phyloP scores from a whole-genome alignment of 2,797 vertebrate genomes.

The Leuciscus waleckii region DNA sequence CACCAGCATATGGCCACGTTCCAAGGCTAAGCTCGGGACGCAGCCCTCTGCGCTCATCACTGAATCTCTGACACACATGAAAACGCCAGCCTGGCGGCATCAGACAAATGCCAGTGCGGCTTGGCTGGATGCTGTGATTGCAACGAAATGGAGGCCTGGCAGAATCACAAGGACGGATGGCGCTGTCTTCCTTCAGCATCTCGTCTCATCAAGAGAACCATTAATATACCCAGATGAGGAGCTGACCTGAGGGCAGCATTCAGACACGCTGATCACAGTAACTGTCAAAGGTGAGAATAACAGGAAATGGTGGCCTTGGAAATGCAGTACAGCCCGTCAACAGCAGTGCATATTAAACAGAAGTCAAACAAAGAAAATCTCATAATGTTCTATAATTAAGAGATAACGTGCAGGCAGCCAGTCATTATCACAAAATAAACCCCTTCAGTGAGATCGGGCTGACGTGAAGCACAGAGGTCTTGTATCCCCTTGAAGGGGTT shows the following conservation, averaged over 20 bases:
- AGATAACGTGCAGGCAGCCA: constrained; percentile 12
- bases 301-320: constrained; percentile 30
- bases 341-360: constrained; percentile 6
- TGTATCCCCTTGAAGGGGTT: not conserved
- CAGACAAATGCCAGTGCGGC: constrained; percentile 41
- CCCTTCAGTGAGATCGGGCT: not conserved
- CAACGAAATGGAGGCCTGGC: constrained; percentile 16
- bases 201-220: not conserved
- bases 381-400: constrained; percentile 27
- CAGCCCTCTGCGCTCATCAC: constrained; percentile 57
- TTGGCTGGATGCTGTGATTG: constrained; percentile 31
- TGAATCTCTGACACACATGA: constrained; percentile 60
- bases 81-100: constrained; percentile 60
- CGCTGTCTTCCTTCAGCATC: constrained; percentile 25
- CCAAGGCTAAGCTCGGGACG: constrained; percentile 58
- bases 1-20: constrained; percentile 57
- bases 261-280: constrained; percentile 17
- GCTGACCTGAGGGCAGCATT: constrained; percentile 27
- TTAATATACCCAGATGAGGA: constrained; percentile 25
- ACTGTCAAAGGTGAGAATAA: constrained; percentile 34
- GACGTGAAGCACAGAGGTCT: not conserved
- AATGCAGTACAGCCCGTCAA: constrained; percentile 8
- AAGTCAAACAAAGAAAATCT: constrained; percentile 9
- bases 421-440: not conserved
- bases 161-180: not conserved